phyloP scores from a whole-genome alignment of 2,113 vertebrate genomes.

The Nothocercus julius region DNA sequence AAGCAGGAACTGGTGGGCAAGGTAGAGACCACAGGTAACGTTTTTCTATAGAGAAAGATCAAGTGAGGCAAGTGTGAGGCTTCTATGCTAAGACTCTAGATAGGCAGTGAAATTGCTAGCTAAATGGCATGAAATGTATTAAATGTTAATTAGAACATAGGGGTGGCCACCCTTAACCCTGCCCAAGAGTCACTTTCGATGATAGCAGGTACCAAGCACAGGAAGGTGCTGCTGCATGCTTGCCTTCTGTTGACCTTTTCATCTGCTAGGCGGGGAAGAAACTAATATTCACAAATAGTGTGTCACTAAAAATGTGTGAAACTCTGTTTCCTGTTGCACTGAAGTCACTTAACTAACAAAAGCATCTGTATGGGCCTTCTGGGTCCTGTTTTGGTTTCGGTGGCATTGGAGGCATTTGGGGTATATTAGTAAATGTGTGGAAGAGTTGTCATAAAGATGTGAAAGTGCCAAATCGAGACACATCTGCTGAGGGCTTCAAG shows the following conservation, averaged over 20 bases:
- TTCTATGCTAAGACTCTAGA: background rate
- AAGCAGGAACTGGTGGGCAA: background rate
- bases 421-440: background rate
- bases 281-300: background rate
- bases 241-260: no score
- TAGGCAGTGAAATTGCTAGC: background rate
- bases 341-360: background rate
- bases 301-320: background rate
- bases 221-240: no score
- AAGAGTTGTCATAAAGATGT: background rate
- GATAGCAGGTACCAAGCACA: no score
- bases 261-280: background rate
- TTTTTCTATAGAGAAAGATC: background rate
- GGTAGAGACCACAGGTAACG: background rate
- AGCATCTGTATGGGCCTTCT: background rate
- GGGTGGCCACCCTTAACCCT: background rate
- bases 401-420: background rate
- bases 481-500: background rate
- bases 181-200: no score
- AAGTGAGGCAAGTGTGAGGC: background rate
- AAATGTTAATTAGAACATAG: background rate
- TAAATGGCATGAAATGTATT: background rate
- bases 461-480: background rate
- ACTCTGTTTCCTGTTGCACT: background rate
- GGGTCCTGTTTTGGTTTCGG: background rate